Percentiles rank a stretch among this genome's conserved stretches.
phyloP scores from a whole-genome alignment of 2,113 vertebrate species.

The Hydrochoerus hydrochaeris region DNA sequence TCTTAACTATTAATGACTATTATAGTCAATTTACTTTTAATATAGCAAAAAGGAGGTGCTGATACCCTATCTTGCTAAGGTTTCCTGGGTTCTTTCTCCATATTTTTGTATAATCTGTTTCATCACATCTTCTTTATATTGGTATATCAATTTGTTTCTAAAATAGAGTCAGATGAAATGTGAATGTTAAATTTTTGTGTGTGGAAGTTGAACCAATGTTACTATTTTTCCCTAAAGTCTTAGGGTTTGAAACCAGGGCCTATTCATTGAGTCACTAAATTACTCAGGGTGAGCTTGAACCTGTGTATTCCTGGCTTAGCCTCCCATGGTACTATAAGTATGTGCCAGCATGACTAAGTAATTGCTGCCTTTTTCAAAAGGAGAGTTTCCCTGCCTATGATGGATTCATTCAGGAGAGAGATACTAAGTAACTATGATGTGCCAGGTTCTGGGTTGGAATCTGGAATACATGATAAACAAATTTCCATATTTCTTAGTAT shows the following conservation, averaged over 20 bases:
- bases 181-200: not conserved
- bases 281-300: not conserved
- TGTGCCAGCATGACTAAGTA: not conserved
- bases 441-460: not conserved
- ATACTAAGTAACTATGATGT: not conserved
- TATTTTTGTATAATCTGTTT: not conserved
- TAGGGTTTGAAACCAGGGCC: not conserved
- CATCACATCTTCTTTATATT: not conserved
- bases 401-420: not conserved
- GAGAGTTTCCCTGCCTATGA: not conserved
- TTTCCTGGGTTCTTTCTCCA: not conserved
- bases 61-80: not conserved
- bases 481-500: not conserved
- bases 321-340: not conserved
- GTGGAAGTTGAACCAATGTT: not conserved
- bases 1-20: not conserved
- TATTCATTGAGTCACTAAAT: not conserved
- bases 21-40: not conserved
- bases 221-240: not conserved
- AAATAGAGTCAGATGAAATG: slow-evolving; percentile 1
- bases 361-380: not conserved
- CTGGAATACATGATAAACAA: not conserved
- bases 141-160: not conserved
- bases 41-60: not conserved
- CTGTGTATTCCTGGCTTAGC: not conserved